These are phyloP conservation scores for Gastracanthus pulcherrimus DNA, from an alignment of 2,888 invertebrate genomes.

Conservation along the genomic window DNA sequence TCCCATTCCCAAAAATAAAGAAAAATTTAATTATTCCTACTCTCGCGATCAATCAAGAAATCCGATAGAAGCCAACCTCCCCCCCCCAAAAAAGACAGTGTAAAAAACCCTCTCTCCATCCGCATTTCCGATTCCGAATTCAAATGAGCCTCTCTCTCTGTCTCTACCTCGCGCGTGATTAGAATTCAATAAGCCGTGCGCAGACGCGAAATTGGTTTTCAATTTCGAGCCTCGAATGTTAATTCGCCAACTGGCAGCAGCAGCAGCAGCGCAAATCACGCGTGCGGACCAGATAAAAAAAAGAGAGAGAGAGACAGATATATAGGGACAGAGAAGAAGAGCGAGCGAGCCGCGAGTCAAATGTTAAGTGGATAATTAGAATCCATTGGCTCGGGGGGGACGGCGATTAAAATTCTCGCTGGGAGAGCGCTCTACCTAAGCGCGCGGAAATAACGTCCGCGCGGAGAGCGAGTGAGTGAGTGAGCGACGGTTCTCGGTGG, in stretches of 20 bases:
- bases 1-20: no score
- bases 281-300: not conserved
- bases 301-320: no score
- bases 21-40: no score
- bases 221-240: constrained; percentile 41
- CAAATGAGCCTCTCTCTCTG: constrained; percentile 38
- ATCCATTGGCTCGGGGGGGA: not conserved
- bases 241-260: not conserved
- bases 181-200: constrained; percentile 44
- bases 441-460: no score
- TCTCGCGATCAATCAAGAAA: not conserved
- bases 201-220: constrained; percentile 44
- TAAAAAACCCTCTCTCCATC: not conserved
- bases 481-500: not conserved
- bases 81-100: not conserved
- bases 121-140: constrained; percentile 33
- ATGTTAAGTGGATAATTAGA: constrained; percentile 33
- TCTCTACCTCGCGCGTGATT: constrained; percentile 37
- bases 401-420: constrained; percentile 25
- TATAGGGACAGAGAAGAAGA: not conserved
- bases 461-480: not conserved
- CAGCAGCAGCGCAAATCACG: not conserved
- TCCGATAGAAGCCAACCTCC: not conserved
- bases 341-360: not conserved
- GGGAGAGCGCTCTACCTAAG: no score